Base-by-base conservation (phyloP, 1,140 invertebrate genomes). In the Drosophila kanapiae region DNA sequence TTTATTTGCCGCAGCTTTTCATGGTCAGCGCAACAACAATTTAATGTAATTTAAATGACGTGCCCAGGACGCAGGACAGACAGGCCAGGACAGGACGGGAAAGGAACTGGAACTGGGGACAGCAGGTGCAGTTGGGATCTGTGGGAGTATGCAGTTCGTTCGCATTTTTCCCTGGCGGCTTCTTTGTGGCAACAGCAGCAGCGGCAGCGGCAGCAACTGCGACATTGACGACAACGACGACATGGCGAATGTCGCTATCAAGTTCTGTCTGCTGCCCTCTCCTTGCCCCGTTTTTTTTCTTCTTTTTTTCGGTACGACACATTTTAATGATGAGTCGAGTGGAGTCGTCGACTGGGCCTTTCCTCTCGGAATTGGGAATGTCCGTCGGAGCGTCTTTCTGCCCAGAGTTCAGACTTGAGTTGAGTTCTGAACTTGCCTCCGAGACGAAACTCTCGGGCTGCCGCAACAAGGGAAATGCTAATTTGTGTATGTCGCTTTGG, bases 21-120 rank as follows among this genome's bases (percentile, higher is more conserved):
- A 87, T 91, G 80, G 81, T 91, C 87, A 87, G 80, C 80, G 82
- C 91, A 92, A 78, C 53, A 56, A 92, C 86, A 92, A 92, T 91
- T 92, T 92, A 92, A 92, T 92, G 91, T 92, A 92, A 92, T 92
- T 92, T 92, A 92, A 92, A 92, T 92, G 91, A 92, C 91, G 90
- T 83, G 77, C 85, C 86, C 85, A 90, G 81, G 71, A 87, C 81
- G 64, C 85, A 88, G 69, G 68, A 74, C 70, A 82, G 77, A 29
- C 31, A 6, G 47, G 47, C 14, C 47, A 69, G 79, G 56, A 60
- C 47, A 47, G 51, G 75, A 37, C n/a, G 13, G 60, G 61, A 70
- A 51, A 56, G 70, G 37, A 69, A 75, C 54, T 38, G 60, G 49
- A 69, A 75, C 54, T 38, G 60, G 57, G 74, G 61, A 79, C 76